phyloP scores from a whole-genome alignment of 2,113 vertebrate species.

The Passer domesticus region DNA sequence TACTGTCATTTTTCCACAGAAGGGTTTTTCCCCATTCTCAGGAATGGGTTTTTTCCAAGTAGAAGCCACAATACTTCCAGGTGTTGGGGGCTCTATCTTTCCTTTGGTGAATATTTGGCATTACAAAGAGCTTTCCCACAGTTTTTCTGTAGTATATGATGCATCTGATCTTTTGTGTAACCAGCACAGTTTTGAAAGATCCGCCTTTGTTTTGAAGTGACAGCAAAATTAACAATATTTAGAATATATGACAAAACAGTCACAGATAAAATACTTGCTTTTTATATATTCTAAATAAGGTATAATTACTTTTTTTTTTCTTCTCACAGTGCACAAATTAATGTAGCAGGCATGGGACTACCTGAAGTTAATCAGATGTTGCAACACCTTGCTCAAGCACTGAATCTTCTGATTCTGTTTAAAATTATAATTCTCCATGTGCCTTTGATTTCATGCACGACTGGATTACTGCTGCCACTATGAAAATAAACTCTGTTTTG shows the following conservation, averaged over 20 bases:
- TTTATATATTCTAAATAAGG: not conserved
- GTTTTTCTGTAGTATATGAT: not conserved
- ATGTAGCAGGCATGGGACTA: not conserved
- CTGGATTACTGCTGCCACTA: not conserved
- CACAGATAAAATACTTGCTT: not conserved
- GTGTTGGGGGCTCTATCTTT: not conserved
- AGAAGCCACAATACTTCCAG: not conserved
- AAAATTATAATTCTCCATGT: not conserved
- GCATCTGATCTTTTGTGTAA: not conserved
- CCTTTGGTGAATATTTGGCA: not conserved
- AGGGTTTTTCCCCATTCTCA: not conserved
- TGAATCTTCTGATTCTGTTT: not conserved
- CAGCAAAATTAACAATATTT: not conserved
- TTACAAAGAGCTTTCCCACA: not conserved
- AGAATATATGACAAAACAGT: not conserved
- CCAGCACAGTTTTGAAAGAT: not conserved
- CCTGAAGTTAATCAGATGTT: not conserved
- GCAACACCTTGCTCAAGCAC: not conserved
- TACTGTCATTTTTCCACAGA: not conserved
- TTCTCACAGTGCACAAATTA: not conserved
- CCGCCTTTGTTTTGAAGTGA: not conserved
- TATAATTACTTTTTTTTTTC: not conserved
- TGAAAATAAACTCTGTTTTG: not conserved
- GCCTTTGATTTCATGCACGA: not conserved
- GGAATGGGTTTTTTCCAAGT: not conserved